Percentiles rank a stretch among this genome's conserved stretches.
Conservation (phyloP, 2,113 vertebrate species). For the Eclectus roratus region DNA sequence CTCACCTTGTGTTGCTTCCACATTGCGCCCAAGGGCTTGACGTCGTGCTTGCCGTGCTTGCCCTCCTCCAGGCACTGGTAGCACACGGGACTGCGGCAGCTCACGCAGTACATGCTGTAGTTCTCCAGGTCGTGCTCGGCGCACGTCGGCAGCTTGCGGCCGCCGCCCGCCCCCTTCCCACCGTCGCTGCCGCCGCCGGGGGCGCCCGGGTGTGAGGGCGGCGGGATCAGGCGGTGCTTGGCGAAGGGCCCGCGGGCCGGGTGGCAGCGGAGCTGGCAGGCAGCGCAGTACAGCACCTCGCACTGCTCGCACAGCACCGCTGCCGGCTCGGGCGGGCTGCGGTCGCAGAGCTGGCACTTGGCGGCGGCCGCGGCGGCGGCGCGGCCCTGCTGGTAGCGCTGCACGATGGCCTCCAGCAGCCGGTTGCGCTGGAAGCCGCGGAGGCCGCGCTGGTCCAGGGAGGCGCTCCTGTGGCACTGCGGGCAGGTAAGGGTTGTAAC, state of each 20-base stretch:
- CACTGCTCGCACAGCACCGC: conserved; percentile 92
- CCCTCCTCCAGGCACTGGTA: conserved; percentile 91
- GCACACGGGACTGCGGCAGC: conserved; percentile 88
- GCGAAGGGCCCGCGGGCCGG: conserved; percentile 93
- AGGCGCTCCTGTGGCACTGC: too few relatives aligned
- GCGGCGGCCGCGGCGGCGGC: conserved; percentile 64
- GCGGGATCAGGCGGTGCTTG: conserved; percentile 88
- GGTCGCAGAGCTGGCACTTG: conserved; percentile 85
- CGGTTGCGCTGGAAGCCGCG: conserved; percentile 93
- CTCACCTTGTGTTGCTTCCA: conserved; percentile 99
- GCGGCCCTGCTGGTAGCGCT: conserved; percentile 84
- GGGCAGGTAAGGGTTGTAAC: too few relatives aligned
- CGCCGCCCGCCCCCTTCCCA: conserved; percentile 16
- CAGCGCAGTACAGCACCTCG: conserved; percentile 89
- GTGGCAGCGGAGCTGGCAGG: conserved; percentile 94
- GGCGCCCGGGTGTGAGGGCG: conserved; percentile 47
- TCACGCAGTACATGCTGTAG: conserved; percentile 91
- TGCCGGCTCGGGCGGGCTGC: conserved; percentile 78
- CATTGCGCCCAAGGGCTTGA: conserved; percentile 87
- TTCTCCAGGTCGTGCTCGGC: conserved; percentile 93
- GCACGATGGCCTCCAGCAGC: conserved; percentile 90
- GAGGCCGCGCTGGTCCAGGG: conserved; percentile 73
- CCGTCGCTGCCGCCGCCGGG: background rate
- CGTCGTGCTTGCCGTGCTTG: conserved; percentile 88
- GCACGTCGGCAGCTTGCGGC: conserved; percentile 84